phyloP scores from a whole-genome alignment of 2,113 vertebrate genomes.

The Cettia cetti region DNA sequence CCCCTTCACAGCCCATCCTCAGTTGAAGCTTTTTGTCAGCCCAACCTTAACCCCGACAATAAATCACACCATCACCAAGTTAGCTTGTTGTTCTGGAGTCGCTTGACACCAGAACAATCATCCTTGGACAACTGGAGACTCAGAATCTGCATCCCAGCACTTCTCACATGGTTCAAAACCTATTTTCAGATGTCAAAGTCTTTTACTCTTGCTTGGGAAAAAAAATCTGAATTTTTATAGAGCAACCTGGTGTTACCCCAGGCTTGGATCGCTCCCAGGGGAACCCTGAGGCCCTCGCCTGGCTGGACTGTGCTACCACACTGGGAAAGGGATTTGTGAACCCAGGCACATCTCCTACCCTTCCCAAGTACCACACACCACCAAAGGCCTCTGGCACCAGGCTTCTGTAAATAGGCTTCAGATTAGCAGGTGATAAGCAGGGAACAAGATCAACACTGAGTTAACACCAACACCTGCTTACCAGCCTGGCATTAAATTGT shows the following conservation, averaged over 20 bases:
- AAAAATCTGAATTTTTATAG: neutral
- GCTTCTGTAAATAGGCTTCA: neutral
- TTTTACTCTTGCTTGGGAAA: neutral
- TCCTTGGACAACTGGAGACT: neutral
- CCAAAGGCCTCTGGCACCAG: neutral
- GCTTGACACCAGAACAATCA: neutral
- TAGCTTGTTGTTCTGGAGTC: neutral
- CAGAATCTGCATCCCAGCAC: neutral
- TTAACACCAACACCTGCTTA: neutral
- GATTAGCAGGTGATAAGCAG: neutral
- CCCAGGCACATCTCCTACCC: neutral
- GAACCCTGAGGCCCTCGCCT: neutral
- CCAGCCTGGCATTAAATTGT: neutral
- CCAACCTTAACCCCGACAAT: neutral
- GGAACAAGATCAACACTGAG: neutral
- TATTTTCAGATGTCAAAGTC: neutral
- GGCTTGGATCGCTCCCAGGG: neutral
- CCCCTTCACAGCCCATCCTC: neutral
- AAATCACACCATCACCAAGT: neutral
- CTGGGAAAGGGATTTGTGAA: neutral
- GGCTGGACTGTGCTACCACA: neutral
- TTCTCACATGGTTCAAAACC: neutral
- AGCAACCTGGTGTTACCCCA: fast-evolving
- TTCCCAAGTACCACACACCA: neutral
- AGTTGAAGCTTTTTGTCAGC: neutral